These are phyloP conservation scores for Turritopsis rubra DNA, from an alignment of 30 jellyfish, hydroid and myxozoan genomes.

Conservation along the genomic window DNA sequence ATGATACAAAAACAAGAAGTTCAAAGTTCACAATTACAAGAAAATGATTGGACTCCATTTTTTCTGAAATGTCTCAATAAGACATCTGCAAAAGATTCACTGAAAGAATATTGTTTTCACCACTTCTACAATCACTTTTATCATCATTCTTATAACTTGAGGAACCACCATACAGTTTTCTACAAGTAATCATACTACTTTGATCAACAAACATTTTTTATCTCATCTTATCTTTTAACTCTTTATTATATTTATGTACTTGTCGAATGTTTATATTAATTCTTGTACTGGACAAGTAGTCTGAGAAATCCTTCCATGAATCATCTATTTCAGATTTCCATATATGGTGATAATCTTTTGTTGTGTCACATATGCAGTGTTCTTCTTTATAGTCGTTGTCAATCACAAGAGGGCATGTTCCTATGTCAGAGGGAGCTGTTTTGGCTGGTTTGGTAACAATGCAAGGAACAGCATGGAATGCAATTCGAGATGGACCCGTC, in stretches of 20 bases:
- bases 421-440: conserved; percentile 28
- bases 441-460: conserved; percentile 36
- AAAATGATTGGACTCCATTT: no score
- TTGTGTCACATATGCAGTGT: background rate
- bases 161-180: no score
- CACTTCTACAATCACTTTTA: no score
- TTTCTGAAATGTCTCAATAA: no score
- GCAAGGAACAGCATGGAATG: conserved; percentile 98
- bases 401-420: conserved; percentile 19
- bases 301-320: conserved; percentile 43
- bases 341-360: background rate
- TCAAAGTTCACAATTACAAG: no score
- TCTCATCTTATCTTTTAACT: no score
- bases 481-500: conserved; percentile 91
- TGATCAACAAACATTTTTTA: no score
- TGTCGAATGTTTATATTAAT: conserved; percentile 84
- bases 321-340: conserved; percentile 18
- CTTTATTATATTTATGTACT: conserved; percentile 53
- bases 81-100: no score
- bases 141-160: no score
- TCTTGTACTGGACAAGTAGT: conserved; percentile 75
- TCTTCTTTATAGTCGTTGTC: background rate
- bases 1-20: no score
- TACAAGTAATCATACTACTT: no score
- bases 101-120: no score